These are phyloP conservation scores for Psammodynastes pulverulentus DNA, from an alignment of 2,113 vertebrate genomes.

Conservation along the genomic window DNA sequence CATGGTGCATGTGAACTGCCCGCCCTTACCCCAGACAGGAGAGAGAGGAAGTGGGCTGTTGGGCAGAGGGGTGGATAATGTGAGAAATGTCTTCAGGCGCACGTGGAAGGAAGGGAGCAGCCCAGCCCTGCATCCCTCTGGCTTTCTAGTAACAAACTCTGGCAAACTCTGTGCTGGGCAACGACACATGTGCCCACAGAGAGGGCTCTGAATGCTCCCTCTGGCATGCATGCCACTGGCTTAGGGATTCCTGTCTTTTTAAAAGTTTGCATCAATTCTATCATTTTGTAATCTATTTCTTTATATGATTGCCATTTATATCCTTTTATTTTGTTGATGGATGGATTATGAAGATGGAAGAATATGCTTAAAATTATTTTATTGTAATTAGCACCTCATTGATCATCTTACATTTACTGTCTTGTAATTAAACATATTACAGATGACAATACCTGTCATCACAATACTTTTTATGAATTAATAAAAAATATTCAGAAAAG, in stretches of 20 bases:
- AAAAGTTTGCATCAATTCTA: background rate
- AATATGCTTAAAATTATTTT: background rate
- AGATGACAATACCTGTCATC: background rate
- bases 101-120: background rate
- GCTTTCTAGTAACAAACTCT: too few relatives aligned
- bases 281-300: background rate
- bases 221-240: too few relatives aligned
- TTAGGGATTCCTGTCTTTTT: background rate
- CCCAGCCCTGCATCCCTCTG: too few relatives aligned
- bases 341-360: background rate
- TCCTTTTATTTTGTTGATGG: background rate
- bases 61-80: background rate
- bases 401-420: background rate
- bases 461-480: background rate
- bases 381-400: background rate
- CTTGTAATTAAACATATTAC: background rate
- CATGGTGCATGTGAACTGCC: background rate
- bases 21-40: background rate
- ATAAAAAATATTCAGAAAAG: background rate
- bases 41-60: background rate
- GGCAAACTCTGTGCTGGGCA: too few relatives aligned
- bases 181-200: accelerated
- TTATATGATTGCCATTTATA: background rate
- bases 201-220: too few relatives aligned
- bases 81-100: background rate